Percentiles rank a stretch among this genome's conserved stretches.
These are phyloP conservation scores for Montipora sp. DNA, from an alignment of 64 coral and sea anemone genomes.

Conservation along the genomic window DNA sequence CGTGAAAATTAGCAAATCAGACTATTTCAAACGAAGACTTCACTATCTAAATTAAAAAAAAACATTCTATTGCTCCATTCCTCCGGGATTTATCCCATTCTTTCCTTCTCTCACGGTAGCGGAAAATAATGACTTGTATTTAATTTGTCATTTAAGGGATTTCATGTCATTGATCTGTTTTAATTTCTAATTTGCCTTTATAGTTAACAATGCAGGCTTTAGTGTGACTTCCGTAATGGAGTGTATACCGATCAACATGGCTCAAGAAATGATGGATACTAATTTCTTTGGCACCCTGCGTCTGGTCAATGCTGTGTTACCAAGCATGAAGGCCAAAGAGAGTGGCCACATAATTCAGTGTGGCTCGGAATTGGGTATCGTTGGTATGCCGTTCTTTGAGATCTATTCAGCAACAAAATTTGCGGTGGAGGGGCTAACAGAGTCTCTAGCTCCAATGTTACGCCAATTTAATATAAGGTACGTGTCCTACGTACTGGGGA, in stretches of 20 bases:
- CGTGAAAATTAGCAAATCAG: too few species aligned
- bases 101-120: too few species aligned
- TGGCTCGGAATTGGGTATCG: constrained; percentile 4
- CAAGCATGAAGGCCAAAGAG: constrained; percentile 43
- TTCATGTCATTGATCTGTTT: too few species aligned
- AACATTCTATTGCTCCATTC: too few species aligned
- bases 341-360: constrained; percentile 53
- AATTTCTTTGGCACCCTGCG: constrained; percentile 61
- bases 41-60: too few species aligned
- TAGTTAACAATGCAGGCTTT: constrained; percentile 61
- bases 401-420: constrained; percentile 63
- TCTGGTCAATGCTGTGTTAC: constrained; percentile 35
- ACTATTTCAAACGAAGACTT: too few species aligned
- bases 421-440: constrained; percentile 59
- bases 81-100: too few species aligned
- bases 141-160: too few species aligned
- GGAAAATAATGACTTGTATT: too few species aligned
- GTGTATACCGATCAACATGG: constrained; percentile 7
- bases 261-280: constrained; percentile 23
- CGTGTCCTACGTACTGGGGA: not conserved
- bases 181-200: not conserved
- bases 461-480: constrained; percentile 60
- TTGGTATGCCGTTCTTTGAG: constrained; percentile 30
- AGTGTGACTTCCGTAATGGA: constrained; percentile 11
- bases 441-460: constrained; percentile 52